Base-by-base conservation (phyloP, 2,797 vertebrate genomes). In the Acropternis orthonyx region DNA sequence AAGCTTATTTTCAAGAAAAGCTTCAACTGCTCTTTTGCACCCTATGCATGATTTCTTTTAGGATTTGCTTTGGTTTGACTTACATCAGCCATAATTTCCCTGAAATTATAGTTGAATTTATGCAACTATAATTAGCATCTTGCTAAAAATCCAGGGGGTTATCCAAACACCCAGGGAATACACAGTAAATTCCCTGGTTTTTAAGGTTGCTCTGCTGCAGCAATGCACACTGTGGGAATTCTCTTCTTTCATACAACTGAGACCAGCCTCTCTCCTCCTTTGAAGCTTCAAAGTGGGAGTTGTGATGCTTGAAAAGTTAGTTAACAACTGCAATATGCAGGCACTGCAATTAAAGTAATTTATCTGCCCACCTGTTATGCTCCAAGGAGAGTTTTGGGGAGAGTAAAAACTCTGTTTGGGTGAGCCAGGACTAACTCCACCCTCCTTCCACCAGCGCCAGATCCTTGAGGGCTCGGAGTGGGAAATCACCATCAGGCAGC, bases 401-500 rank as follows among this genome's bases (percentile, higher is more conserved):
- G 30, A 59, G 20, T 0, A 44, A 0, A 3, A 69, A 20, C 39
- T 68, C 6, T 1, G 0, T 30, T 0, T 3, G 75, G 46, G 7
- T 52, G 7, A 78, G 5, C 8, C 58, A 54, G 59, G 43, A 69
- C 24, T 61, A 51, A 0, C 11, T 12, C 3, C 2, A 12, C 1
- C 5, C 2, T 63, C 36, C 21, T 34, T 59, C 28, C 65, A 34
- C 4, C 9, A 8, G 19, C 19, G 28, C 46, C 39, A 3, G 6
- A 0, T 4, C 15, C 61, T 9, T 3, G 46, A 71, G 48, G 30
- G 15, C 46, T n/a, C 28, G 0, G 1, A 59, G 12, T 1, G 3
- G 2, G 30, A 12, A n/a, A 46, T 10, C 4, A 0, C 37, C 12
- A 2, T 1, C 36, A 39, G n/a, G 28, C 24, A 41, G 0, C 2